Base-by-base conservation (phyloP, 2,888 invertebrate genomes). In the Dasypogon diadema region DNA sequence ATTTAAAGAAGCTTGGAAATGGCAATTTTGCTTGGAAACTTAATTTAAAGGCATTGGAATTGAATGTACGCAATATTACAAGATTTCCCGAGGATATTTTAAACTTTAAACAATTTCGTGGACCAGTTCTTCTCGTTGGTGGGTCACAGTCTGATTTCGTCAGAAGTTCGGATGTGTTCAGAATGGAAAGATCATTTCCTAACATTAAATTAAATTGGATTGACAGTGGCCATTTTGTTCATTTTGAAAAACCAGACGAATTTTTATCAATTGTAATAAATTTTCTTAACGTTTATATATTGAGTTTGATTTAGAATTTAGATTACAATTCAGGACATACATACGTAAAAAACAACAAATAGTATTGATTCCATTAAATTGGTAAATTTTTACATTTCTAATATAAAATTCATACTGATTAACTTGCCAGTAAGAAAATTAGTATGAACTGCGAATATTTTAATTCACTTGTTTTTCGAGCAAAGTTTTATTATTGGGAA, bases 201-300 rank as follows among this genome's bases (percentile, higher is more conserved):
- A 86, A 86, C 2, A 90, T 92, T 1, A 78, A 79, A 30, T 74
- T 85, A 1, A 79, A 81, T 78, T 86, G 83, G 84, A 84, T 80
- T 65, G 93, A 92, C 42, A 94, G 98, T 4, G 96, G 96, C 0
- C 98, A 99, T 85, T 95, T 97, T 94, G 91, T 98, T 0, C 98
- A 99, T 84, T 92, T 94, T 79, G 97, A 98, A 78, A 93, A 96
- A 83, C 96, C 98, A 1, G 78, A 79, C 0, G 81, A 85, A 30
- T 89, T 89, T 80, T 78, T 87, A 4, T 80, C 84, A 1, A 76
- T 87, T 12, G 83, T 87, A 0, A 84, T 86, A 0, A 77, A 83
- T 0, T 89, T 89, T 76, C 79, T 89, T 79, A 82, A 81, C 65
- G n/a, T n/a, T n/a, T n/a, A n/a, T n/a, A n/a, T n/a, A n/a, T n/a